Conservation (phyloP, 2,113 vertebrate species). For the Sander vitreus region DNA sequence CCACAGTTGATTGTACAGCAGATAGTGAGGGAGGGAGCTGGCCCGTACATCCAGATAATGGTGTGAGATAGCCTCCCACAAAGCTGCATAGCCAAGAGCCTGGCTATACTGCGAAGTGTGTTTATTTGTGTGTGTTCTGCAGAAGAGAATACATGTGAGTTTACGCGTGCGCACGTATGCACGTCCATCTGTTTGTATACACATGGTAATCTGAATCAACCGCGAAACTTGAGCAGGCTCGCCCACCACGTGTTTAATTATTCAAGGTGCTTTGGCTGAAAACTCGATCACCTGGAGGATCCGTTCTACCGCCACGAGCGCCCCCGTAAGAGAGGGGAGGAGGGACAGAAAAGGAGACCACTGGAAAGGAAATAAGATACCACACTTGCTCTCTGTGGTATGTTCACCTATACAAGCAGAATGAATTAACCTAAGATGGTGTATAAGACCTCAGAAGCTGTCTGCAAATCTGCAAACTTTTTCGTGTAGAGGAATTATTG, state of each 20-base stretch:
- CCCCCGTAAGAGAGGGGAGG: constrained; percentile 10
- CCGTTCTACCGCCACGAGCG: constrained; percentile 46
- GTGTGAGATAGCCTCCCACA: constrained; percentile 64
- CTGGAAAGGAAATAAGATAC: constrained; percentile 64
- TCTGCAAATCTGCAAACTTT: constrained; percentile 38
- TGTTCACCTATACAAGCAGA: constrained; percentile 72
- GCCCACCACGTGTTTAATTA: constrained; percentile 80
- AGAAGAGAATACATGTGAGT: constrained; percentile 30
- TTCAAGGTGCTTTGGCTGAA: constrained; percentile 83
- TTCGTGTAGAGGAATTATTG: constrained; percentile 23
- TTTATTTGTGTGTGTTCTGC: constrained; percentile 38
- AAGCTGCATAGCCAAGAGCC: constrained; percentile 49
- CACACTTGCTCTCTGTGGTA: constrained; percentile 49
- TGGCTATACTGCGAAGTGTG: constrained; percentile 43
- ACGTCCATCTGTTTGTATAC: constrained; percentile 72
- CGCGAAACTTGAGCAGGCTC: constrained; percentile 78
- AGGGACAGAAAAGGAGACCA: constrained; percentile 43
- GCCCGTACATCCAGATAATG: constrained; percentile 54
- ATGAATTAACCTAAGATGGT: constrained; percentile 71
- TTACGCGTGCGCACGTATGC: constrained; percentile 40
- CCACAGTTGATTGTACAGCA: constrained; percentile 67
- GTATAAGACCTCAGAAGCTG: constrained; percentile 40
- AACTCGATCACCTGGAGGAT: constrained; percentile 80
- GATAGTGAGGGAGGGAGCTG: constrained; percentile 59
- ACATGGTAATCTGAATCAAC: constrained; percentile 78